Conservation (phyloP, 1,140 invertebrate species). For the Ganaspis sp. region DNA sequence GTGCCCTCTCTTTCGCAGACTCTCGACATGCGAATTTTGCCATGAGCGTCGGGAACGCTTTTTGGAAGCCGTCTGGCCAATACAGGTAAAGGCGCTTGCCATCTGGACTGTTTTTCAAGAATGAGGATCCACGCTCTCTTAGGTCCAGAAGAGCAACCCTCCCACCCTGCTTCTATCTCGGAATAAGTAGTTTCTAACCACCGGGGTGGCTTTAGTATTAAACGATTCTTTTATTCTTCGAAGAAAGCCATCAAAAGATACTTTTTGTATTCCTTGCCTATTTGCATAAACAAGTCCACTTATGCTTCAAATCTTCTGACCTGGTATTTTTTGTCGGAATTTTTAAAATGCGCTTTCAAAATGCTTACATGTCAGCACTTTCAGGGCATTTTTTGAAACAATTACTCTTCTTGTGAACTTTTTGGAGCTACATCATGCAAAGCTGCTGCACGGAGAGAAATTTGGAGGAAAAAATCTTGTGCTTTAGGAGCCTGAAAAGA, state of each 20-base stretch:
- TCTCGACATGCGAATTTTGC: slow-evolving; percentile 39
- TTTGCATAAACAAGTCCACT: slow-evolving; percentile 21
- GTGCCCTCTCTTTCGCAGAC: slow-evolving; percentile 36
- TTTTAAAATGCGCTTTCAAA: background rate
- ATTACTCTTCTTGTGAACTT: background rate
- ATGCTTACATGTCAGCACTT: background rate
- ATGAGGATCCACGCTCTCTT: slow-evolving; percentile 36
- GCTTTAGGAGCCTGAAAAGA: too few relatives aligned
- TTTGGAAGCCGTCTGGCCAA: slow-evolving; percentile 15
- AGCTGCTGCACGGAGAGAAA: too few relatives aligned
- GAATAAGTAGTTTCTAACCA: slow-evolving; percentile 10
- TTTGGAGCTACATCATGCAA: too few relatives aligned
- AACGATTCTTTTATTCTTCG: slow-evolving; percentile 7
- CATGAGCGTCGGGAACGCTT: background rate
- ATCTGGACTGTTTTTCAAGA: slow-evolving; percentile 41
- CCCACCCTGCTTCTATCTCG: slow-evolving; percentile 10
- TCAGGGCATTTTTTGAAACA: background rate
- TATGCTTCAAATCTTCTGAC: slow-evolving; percentile 19
- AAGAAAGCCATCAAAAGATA: background rate
- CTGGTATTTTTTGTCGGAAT: background rate
- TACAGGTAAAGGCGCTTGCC: slow-evolving; percentile 42
- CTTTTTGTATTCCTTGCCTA: background rate
- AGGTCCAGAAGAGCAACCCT: slow-evolving; percentile 9
- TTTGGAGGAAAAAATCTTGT: too few relatives aligned
- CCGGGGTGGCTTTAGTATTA: background rate